Base-by-base conservation (phyloP, 2,113 vertebrate genomes). In the Pseudorectes ferrugineus region DNA sequence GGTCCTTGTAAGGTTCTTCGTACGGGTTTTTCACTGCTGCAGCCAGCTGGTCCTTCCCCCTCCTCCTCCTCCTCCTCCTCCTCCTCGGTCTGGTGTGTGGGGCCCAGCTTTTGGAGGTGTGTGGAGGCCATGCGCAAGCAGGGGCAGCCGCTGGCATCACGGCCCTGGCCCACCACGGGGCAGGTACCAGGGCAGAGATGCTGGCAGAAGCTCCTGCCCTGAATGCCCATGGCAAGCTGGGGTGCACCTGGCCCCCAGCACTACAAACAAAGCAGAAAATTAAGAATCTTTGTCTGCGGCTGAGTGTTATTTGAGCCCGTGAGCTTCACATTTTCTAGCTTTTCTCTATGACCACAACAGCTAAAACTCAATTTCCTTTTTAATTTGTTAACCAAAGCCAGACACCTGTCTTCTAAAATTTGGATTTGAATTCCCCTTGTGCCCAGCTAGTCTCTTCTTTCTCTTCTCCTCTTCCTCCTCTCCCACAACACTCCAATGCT, bases 111-210 rank as follows among this genome's bases (percentile, higher is more conserved):
- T 68, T 36, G 45, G 55, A 62, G 35, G n/a, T 38, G 24, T n/a
- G 9, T 0, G 0, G 35, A 52, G 16, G 24, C 20, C 8, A 1
- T 16, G 10, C 0, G 1, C 43, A 24, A 70, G 42, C 22, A 49
- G 38, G 9, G 14, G 12, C 75, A 85, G 74, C 19, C 0, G 1
- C 55, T 65, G 55, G 21, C 4, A 6, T 12, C 38, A 46, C 9
- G 0, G 1, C 15, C 35, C 24, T 35, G 23, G 38, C n/a, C n/a
- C 57, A 51, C 28, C 14, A 42, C 0, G 5, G 73, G 24, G 33
- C n/a, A 91, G 72, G 38, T 45, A 80, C 40, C 12, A 26, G 57
- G 45, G 33, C 68, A 84, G 68, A 55, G 28, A 52, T 55, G 25
- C 49, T 85, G 62, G 49, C 65, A 80, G 51, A 73, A 54, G 19